A percentile compares a stretch with the other conserved stretches of the same genome.
Conservation (phyloP, 64 coral and sea anemone species). For the Dendronephthya gigantea region DNA sequence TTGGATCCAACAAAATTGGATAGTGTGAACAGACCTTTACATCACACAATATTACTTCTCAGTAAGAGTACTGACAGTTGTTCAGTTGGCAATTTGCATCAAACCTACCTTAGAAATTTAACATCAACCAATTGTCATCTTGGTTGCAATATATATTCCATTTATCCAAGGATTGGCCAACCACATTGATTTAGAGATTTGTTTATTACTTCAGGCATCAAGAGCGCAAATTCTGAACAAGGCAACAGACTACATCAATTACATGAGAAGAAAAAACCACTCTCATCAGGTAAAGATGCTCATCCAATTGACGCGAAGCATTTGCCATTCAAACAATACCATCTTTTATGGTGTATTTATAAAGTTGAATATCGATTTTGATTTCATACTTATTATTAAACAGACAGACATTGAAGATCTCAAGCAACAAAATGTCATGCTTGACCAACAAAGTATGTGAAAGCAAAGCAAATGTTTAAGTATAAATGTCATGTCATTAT, state of each 20-base stretch:
- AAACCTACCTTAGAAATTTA: too few relatives aligned
- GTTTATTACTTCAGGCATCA: constrained; percentile 54
- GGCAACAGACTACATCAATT: constrained; percentile 97
- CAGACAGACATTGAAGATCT: constrained; percentile 96
- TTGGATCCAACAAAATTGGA: too few relatives aligned
- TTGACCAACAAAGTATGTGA: constrained; percentile 82
- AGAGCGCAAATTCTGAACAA: constrained; percentile 99
- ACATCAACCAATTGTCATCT: too few relatives aligned
- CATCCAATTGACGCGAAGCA: not conserved
- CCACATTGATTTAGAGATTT: not conserved
- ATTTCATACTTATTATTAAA: constrained; percentile 5
- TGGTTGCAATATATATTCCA: too few relatives aligned
- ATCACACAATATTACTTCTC: too few relatives aligned
- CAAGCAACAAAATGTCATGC: constrained; percentile 86
- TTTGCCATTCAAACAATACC: too few relatives aligned
- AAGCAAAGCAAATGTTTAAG: not conserved
- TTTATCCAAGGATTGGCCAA: too few relatives aligned
- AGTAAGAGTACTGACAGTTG: too few relatives aligned
- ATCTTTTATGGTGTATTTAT: too few relatives aligned
- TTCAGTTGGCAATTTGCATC: too few relatives aligned
- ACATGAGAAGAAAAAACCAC: constrained; percentile 95
- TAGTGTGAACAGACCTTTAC: too few relatives aligned
- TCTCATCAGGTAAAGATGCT: constrained; percentile 63
- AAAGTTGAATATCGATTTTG: not conserved
- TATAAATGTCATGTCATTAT: too few relatives aligned